A percentile compares a stretch with the other conserved stretches of the same genome.
These are phyloP conservation scores for Epistrophe eligans DNA, from an alignment of 2,888 invertebrate species.

Conservation along the genomic window DNA sequence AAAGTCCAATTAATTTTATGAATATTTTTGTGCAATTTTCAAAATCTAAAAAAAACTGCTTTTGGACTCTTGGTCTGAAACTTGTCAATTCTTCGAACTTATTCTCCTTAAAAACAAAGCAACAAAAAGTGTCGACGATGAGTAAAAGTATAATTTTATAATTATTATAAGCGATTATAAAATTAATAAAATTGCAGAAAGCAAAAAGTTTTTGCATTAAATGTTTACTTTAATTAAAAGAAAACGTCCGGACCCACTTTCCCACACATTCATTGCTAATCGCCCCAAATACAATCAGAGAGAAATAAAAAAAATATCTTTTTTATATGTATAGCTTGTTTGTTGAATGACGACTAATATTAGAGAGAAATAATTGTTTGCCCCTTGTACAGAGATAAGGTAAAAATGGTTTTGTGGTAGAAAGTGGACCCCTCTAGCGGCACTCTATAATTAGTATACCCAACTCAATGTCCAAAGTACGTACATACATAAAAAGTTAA, in stretches of 20 bases:
- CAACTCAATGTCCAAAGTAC: slow-evolving; percentile 71
- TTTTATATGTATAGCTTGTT: slow-evolving; percentile 22
- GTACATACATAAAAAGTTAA: slow-evolving; percentile 4
- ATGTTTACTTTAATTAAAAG: too few species aligned
- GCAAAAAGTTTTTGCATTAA: too few species aligned
- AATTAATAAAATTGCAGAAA: too few species aligned
- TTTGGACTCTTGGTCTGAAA: too few species aligned
- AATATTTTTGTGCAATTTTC: too few species aligned
- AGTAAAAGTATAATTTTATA: too few species aligned
- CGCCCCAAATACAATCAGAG: slow-evolving; percentile 33
- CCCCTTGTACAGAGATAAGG: slow-evolving; percentile 40
- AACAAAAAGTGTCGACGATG: too few species aligned
- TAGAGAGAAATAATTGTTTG: slow-evolving; percentile 13
- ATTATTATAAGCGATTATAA: too few species aligned
- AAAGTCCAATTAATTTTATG: too few species aligned
- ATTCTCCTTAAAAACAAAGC: too few species aligned
- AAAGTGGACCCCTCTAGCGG: slow-evolving; percentile 31
- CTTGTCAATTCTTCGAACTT: too few species aligned
- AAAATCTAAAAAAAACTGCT: too few species aligned
- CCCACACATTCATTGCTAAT: slow-evolving; percentile 12
- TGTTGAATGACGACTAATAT: slow-evolving; percentile 38
- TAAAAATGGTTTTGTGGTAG: slow-evolving; percentile 30
- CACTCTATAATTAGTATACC: slow-evolving; percentile 6
- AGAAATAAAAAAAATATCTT: neutral
- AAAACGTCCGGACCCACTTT: neutral